Percentiles rank a stretch among this genome's conserved stretches.
Conservation (phyloP, 2,797 vertebrate genomes). For the Sphenopsis melanotis region DNA sequence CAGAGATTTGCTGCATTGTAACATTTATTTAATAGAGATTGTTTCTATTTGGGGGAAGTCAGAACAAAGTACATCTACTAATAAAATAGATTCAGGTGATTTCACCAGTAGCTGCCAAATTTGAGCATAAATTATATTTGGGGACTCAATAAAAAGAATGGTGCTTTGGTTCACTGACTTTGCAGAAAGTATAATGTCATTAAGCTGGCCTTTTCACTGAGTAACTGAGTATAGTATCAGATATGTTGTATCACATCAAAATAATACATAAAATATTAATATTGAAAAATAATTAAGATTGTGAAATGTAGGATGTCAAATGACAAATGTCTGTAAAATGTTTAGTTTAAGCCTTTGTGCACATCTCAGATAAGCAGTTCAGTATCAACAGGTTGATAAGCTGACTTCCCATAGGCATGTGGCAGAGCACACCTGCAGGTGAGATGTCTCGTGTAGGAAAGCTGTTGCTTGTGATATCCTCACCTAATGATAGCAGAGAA, state of each 20-base stretch:
- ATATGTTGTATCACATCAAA: neutral
- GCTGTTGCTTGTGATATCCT: neutral
- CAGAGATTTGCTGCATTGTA: neutral
- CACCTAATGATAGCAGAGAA: neutral
- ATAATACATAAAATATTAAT: neutral
- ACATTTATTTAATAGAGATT: neutral
- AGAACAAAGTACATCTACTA: neutral
- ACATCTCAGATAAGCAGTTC: neutral
- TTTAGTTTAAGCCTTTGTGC: neutral
- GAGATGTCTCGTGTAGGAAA: neutral
- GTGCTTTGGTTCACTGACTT: neutral
- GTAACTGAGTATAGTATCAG: neutral
- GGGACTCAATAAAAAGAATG: neutral
- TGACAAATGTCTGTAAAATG: neutral
- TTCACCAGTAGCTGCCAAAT: neutral
- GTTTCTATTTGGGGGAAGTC: neutral
- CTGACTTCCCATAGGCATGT: neutral
- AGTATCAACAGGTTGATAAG: neutral
- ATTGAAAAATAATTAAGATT: neutral
- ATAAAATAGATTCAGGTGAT: neutral
- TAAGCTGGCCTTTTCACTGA: neutral
- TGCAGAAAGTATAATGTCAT: neutral
- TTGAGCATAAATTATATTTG: neutral
- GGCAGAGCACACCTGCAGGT: neutral
- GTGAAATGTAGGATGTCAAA: neutral